A percentile compares a stretch with the other conserved stretches of the same genome.
These are phyloP conservation scores for Cosmia trapezina DNA, from an alignment of 2,888 invertebrate species.

Conservation along the genomic window DNA sequence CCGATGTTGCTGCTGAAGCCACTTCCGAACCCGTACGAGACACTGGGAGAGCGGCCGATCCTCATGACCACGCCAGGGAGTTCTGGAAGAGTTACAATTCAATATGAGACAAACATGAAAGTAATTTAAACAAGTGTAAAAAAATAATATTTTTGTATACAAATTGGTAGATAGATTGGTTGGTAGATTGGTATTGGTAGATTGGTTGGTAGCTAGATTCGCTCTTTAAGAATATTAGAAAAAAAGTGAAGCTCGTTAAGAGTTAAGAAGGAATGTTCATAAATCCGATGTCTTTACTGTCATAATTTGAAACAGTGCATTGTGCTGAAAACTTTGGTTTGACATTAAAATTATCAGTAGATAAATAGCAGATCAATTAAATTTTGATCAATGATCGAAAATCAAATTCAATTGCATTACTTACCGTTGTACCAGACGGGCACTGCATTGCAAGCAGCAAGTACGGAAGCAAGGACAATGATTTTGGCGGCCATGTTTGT, in stretches of 20 bases:
- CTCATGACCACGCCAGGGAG: constrained; percentile 72
- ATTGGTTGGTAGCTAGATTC: no score
- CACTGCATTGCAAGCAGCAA: constrained; percentile 76
- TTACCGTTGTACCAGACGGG: constrained; percentile 76
- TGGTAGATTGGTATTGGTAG: no score
- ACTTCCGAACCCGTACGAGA: constrained; percentile 84
- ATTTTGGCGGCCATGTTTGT: constrained; percentile 80
- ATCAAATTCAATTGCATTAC: constrained; percentile 43
- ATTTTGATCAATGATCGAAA: neutral
- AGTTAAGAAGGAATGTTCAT: neutral
- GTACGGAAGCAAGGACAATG: constrained; percentile 73
- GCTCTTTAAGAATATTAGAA: no score
- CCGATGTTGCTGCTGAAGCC: constrained; percentile 86
- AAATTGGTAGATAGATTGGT: neutral
- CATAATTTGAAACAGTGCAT: neutral
- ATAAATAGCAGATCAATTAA: constrained; percentile 11
- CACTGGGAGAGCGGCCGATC: constrained; percentile 78
- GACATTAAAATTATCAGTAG: neutral
- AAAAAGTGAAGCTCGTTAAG: neutral
- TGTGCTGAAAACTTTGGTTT: neutral
- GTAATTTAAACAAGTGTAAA: neutral
- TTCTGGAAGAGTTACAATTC: constrained; percentile 29
- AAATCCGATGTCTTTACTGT: no score
- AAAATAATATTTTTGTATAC: neutral
- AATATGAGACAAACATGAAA: constrained; percentile 12